phyloP scores from a whole-genome alignment of 2,113 vertebrate species.

The Himantopus leucocephalus region DNA sequence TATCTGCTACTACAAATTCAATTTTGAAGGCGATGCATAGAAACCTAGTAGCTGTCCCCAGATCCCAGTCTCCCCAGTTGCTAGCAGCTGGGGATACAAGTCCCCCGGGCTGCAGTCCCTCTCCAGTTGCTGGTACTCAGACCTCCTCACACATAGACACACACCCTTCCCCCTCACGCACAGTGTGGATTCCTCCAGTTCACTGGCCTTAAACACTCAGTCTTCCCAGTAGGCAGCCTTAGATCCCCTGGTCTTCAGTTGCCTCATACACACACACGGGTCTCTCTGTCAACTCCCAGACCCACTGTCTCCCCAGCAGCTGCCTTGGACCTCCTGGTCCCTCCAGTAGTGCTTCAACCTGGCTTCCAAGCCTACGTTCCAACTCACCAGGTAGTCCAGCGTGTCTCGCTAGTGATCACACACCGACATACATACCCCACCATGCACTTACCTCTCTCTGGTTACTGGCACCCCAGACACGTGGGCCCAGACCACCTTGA shows the following conservation, averaged over 20 bases:
- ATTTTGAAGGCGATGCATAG: background rate
- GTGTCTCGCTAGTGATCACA: background rate
- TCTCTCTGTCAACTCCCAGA: background rate
- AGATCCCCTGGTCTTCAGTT: background rate
- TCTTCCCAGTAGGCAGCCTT: background rate
- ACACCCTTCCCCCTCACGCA: accelerated
- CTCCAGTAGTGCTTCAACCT: background rate
- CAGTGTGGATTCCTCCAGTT: background rate
- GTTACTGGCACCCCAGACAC: background rate
- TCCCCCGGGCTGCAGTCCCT: background rate
- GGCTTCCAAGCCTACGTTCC: background rate
- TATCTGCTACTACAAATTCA: background rate
- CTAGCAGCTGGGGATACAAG: background rate
- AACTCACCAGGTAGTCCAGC: background rate
- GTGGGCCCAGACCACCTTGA: background rate
- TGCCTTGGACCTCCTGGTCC: background rate
- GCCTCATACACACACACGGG: background rate
- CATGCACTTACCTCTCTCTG: background rate
- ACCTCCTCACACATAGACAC: too few relatives aligned
- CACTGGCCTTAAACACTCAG: background rate
- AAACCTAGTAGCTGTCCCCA: background rate
- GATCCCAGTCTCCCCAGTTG: background rate
- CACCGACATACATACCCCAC: too few relatives aligned
- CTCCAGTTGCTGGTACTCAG: background rate
- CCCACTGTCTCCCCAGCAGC: background rate